Evolutionary conservation across 2,888 invertebrate species (phyloP), one percentile per base, ranked within the genome.

Genomic region (Athripsodes cinereus): DNA sequence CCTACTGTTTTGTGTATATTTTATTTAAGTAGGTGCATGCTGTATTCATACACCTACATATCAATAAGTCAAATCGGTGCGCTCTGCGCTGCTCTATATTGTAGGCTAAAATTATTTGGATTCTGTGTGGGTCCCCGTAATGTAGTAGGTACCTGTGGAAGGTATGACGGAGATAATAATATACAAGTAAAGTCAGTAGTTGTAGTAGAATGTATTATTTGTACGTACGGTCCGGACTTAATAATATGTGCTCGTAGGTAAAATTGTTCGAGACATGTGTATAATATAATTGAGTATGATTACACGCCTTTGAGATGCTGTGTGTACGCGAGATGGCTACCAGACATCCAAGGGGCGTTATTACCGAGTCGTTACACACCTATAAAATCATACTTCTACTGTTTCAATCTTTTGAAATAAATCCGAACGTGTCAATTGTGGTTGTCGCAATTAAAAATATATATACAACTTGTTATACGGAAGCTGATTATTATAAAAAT

Each of bases 281-380:
- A 53, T 26, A 52, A 55, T 60, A 60, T 60, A 60, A 60, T 60
- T 60, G 57, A 55, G 52, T 48, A 53, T 60, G 60, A 60, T 60
- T 60, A 57, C 55, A 60, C 54, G 31, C 44, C 53, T 56, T 19
- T n/a, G n/a, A 10, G 50, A 22, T 3, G 16, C 5, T 18, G 2
- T 47, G 13, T 13, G 22, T 50, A 50, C 50, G 26, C 47, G 50
- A 26, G 26, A 50, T n/a, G 16, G 22, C 26, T 50, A 50, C 50
- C 50, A 50, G 50, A 10, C 40, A 20, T 53, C 26, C 47, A 44
- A 26, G 47, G 48, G 47, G 58, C 55, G 51, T 50, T 49, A 58
- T 55, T 55, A 58, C 16, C 1, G 40, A 13, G 58, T 53, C 49
- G 58, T 55, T 55, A 55, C 53, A 55, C 58, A 51, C 55, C 55